These are phyloP conservation scores for Zophobas morio DNA, from an alignment of 1,140 invertebrate genomes.

Conservation along the genomic window DNA sequence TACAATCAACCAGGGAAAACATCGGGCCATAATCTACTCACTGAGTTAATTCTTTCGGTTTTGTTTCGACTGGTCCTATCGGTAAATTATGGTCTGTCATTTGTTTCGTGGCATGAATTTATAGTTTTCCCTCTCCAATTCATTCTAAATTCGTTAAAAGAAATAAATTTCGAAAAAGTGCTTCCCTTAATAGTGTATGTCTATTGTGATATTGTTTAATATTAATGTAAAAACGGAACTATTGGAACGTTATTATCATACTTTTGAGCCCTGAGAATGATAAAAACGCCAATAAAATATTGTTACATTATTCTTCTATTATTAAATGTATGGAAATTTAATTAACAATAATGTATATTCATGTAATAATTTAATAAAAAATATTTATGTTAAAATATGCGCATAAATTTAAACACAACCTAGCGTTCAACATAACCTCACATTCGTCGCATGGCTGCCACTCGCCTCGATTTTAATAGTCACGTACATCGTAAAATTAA, in stretches of 20 bases:
- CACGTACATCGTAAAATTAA: too few relatives aligned
- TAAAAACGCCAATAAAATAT: constrained; percentile 42
- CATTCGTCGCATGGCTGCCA: too few relatives aligned
- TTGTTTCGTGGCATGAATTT: constrained; percentile 10
- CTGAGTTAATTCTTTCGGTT: background rate
- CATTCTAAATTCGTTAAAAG: constrained; percentile 38
- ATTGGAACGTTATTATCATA: constrained; percentile 47
- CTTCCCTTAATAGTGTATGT: constrained; percentile 46
- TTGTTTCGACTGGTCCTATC: background rate
- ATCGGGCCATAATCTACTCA: constrained; percentile 33
- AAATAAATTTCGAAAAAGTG: constrained; percentile 45
- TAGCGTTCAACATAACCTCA: too few relatives aligned
- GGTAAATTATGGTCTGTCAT: constrained; percentile 35
- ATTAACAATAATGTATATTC: constrained; percentile 37
- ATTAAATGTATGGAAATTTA: constrained; percentile 28
- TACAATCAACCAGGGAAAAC: constrained; percentile 55
- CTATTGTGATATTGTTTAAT: constrained; percentile 49
- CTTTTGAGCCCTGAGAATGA: constrained; percentile 51
- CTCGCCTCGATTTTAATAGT: too few relatives aligned
- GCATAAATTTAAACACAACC: too few relatives aligned
- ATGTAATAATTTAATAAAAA: constrained; percentile 40
- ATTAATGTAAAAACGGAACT: constrained; percentile 12
- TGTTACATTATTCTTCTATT: constrained; percentile 44
- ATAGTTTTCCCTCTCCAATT: constrained; percentile 31
- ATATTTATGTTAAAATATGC: constrained; percentile 19